Percentiles rank a stretch among this genome's conserved stretches.
Conservation (phyloP, 2,113 vertebrate genomes). For the Emydocephalus ijimae region DNA sequence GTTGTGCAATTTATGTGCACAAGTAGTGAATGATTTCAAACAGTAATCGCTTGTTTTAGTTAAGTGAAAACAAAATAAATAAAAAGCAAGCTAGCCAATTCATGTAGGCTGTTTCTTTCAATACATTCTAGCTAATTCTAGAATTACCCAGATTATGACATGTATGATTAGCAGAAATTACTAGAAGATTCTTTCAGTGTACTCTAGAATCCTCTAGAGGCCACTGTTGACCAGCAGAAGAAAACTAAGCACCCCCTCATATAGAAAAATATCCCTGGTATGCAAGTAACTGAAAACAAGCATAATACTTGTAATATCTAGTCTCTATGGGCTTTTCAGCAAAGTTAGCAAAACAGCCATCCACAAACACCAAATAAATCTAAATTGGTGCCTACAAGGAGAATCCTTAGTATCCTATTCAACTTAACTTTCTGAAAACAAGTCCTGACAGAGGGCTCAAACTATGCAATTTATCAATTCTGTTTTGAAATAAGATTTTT, state of each 20-base stretch:
- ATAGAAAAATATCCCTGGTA: neutral
- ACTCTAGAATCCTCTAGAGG: constrained; percentile 2
- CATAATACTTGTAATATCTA: neutral
- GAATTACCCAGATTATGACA: neutral
- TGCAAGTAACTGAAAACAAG: neutral
- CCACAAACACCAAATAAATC: neutral
- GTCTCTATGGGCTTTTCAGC: neutral
- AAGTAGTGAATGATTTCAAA: neutral
- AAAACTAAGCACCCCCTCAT: neutral
- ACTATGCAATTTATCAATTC: neutral
- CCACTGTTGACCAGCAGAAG: neutral
- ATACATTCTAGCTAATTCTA: neutral
- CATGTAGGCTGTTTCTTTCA: neutral
- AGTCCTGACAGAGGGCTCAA: neutral
- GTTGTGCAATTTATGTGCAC: neutral
- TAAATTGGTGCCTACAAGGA: neutral
- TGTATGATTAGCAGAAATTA: neutral
- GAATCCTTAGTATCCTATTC: neutral
- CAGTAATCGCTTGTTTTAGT: constrained; percentile 4
- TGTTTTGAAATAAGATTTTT: neutral
- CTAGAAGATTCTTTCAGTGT: constrained; percentile 21
- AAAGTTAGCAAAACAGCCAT: neutral
- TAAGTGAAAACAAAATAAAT: neutral
- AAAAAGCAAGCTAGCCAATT: neutral
- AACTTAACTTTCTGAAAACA: neutral